A percentile compares a stretch with the other conserved stretches of the same genome.
phyloP scores from a whole-genome alignment of 2,113 vertebrate genomes.

The Carettochelys insculpta region DNA sequence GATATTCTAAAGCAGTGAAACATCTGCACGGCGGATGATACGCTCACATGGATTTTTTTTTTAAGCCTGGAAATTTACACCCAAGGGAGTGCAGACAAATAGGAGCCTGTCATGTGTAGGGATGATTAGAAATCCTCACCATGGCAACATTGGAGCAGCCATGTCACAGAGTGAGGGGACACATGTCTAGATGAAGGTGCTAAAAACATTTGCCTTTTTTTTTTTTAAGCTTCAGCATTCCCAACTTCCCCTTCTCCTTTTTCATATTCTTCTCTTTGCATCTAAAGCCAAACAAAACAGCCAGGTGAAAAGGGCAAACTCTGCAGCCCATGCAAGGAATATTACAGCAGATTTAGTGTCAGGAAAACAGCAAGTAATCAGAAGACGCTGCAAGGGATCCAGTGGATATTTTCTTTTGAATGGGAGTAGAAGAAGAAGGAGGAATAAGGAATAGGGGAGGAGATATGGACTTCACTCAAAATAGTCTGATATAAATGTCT shows the following conservation, averaged over 20 bases:
- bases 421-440: conserved; percentile 35
- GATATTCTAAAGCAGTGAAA: conserved; percentile 93
- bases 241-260: conserved; percentile 78
- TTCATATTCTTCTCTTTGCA: conserved; percentile 79
- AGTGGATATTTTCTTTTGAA: conserved; percentile 57
- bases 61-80: conserved; percentile 90
- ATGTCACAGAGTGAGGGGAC: conserved; percentile 92
- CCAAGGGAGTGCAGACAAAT: conserved; percentile 88
- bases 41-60: conserved; percentile 86
- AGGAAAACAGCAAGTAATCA: conserved; percentile 76
- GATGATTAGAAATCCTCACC: conserved; percentile 95
- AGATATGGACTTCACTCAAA: conserved; percentile 62
- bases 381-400: conserved; percentile 69
- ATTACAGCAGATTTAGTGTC: conserved; percentile 77
- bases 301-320: conserved; percentile 81
- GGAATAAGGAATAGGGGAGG: conserved; percentile 49
- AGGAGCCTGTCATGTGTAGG: conserved; percentile 91
- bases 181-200: conserved; percentile 88
- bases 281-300: conserved; percentile 81
- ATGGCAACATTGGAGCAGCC: conserved; percentile 96
- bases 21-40: conserved; percentile 96
- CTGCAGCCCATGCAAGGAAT: conserved; percentile 77
- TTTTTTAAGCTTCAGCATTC: conserved; percentile 76
- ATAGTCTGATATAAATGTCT: conserved; percentile 56
- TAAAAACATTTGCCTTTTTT: conserved; percentile 85